These are phyloP conservation scores for Phoxinus phoxinus DNA, from an alignment of 2,113 vertebrate genomes.

Conservation along the genomic window DNA sequence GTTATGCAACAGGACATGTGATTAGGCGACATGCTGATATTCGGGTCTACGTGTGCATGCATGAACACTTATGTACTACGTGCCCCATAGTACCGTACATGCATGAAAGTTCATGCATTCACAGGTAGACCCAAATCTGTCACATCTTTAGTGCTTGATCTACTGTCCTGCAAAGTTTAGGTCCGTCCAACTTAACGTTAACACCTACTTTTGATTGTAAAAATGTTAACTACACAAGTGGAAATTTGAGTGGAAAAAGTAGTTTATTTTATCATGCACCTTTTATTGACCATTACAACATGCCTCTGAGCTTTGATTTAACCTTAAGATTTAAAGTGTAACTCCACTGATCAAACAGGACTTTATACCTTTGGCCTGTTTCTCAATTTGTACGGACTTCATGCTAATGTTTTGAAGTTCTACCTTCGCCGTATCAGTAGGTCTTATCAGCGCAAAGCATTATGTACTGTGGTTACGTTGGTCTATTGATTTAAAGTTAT, in stretches of 20 bases:
- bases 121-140: not conserved
- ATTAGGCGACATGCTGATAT: constrained; percentile 4
- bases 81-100: too few species aligned
- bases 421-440: not conserved
- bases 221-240: too few species aligned
- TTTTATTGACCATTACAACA: not conserved
- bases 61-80: not conserved
- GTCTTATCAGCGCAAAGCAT: not conserved
- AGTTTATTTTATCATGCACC: too few species aligned
- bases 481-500: not conserved
- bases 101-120: not conserved
- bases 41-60: not conserved
- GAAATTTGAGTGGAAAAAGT: too few species aligned
- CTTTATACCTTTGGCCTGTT: constrained; percentile 39
- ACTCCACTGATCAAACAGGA: constrained; percentile 64
- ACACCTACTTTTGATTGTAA: too few species aligned
- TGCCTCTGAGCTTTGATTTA: not conserved
- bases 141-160: not conserved
- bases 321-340: not conserved
- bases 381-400: not conserved
- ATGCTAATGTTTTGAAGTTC: not conserved
- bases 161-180: too few species aligned
- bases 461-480: not conserved
- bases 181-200: too few species aligned
- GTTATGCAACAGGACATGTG: constrained; percentile 43